Conservation (phyloP, 2,888 invertebrate genomes). For the Nemotelus nigrinus region DNA sequence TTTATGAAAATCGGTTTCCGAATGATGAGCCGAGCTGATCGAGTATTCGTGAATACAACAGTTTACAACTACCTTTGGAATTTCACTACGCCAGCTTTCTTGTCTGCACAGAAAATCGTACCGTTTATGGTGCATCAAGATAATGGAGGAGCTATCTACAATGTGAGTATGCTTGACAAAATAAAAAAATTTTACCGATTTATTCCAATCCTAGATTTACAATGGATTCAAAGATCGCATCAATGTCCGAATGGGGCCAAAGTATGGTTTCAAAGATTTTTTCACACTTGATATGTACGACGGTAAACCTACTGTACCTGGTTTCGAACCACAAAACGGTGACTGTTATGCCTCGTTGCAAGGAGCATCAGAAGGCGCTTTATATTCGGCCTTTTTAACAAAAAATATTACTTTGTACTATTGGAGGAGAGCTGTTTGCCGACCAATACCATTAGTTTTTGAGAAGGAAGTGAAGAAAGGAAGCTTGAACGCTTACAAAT, state of each 20-base stretch:
- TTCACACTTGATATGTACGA: conserved; percentile 72
- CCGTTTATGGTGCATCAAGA: conserved; percentile 72
- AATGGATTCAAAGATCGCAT: conserved; percentile 70
- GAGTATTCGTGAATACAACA: conserved; percentile 68
- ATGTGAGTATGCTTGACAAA: conserved; percentile 65
- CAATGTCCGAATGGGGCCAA: conserved; percentile 71
- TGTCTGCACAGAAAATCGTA: conserved; percentile 67
- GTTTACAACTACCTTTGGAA: conserved; percentile 75
- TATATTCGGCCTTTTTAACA: conserved; percentile 69
- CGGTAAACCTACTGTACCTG: conserved; percentile 69
- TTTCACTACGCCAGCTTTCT: conserved; percentile 71
- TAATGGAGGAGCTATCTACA: conserved; percentile 73
- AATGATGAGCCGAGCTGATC: conserved; percentile 66
- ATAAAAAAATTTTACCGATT: neutral
- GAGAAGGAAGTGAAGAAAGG: conserved; percentile 60
- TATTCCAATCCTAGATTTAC: conserved; percentile 68
- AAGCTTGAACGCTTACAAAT: conserved; percentile 69
- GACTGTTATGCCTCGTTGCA: conserved; percentile 69
- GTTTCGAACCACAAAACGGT: conserved; percentile 65
- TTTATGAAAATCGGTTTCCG: conserved; percentile 68
- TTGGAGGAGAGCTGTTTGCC: conserved; percentile 70
- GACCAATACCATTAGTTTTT: conserved; percentile 53
- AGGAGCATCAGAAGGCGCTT: conserved; percentile 75
- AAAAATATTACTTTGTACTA: conserved; percentile 70
- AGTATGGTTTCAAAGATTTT: conserved; percentile 69